Evolutionary conservation across 2,113 vertebrate species (phyloP), one percentile per base, ranked within the genome.

Genomic region (Laterallus jamaicensis): DNA sequence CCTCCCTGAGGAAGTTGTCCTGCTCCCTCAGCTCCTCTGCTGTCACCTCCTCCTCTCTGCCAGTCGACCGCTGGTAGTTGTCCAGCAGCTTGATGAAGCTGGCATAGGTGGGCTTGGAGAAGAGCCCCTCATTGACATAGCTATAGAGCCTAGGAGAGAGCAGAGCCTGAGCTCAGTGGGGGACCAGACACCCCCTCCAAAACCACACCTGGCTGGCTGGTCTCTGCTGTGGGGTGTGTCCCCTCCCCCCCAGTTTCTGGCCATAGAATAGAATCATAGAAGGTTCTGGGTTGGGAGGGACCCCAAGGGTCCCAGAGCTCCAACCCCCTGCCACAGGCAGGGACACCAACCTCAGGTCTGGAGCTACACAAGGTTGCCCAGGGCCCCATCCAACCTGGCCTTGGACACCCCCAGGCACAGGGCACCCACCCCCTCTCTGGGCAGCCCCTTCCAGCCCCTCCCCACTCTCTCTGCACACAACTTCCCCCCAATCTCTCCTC

Each of bases 71-170:
- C 56, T 98, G 90, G 96, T 99, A 99, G 93, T 99, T 99, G 96
- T 99, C 98, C 90, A 99, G 97, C 79, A 99, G 93, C 18, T 97
- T 97, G 66, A 99, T 96, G 67, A 99, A 98, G 64, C 98, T 98
- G 5, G 98, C 93, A 0, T 98, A 99, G 9, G 99, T 99, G 10
- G 99, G 99, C 71, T 97, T 99, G 94, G 98, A 98, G 86, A 99
- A 98, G 25, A 98, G 92, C 25, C 82, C 28, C 95, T 99, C 98
- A 0, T 99, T 98, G 95, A 99, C 97, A 12, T 96, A 97, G 3
- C 66, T 96, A 97, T 98, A 99, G 92, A 99, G 97, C 69, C 99
- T 99, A 82, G 21, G 62, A 42, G 37, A 71, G 56, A 50, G 42
- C 39, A 6, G 47, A 31, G 12, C 69, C 54, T 20, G 22, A 11